These are phyloP conservation scores for Eriosoma lanigerum DNA, from an alignment of 1,140 invertebrate species.

Conservation along the genomic window DNA sequence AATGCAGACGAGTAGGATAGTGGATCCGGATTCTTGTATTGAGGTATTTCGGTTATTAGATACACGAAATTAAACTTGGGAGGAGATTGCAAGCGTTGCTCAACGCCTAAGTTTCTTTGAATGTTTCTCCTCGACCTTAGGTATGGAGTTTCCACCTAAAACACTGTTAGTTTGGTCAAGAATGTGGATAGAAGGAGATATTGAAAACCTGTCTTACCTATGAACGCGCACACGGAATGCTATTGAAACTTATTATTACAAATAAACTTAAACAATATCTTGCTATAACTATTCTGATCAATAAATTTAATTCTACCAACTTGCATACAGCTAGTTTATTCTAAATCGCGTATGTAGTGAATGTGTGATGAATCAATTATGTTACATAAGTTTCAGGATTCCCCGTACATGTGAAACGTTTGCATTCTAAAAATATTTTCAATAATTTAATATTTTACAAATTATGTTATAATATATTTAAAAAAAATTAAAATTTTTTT, in stretches of 20 bases:
- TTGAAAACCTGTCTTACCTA: conserved; percentile 36
- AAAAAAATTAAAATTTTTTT: no score
- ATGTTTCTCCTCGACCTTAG: conserved; percentile 13
- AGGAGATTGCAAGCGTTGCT: not conserved
- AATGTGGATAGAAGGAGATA: conserved; percentile 3
- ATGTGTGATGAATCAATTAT: not conserved
- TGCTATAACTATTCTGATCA: conserved; percentile 4
- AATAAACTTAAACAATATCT: conserved; percentile 11
- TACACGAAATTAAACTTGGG: conserved; percentile 44
- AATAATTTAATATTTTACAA: no score
- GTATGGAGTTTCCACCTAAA: conserved; percentile 20
- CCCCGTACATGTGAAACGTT: no score
- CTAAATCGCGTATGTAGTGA: not conserved
- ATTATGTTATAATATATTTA: no score
- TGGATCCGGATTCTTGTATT: conserved; percentile 27
- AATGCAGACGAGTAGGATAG: not conserved
- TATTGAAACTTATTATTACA: not conserved
- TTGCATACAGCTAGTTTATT: not conserved
- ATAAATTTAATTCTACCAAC: not conserved
- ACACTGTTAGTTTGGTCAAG: conserved; percentile 32
- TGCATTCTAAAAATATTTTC: no score
- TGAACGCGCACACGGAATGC: not conserved
- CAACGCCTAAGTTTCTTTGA: conserved; percentile 49
- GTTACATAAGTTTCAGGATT: no score
- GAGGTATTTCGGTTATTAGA: conserved; percentile 51